Evolutionary conservation across 2,113 vertebrate species (phyloP).

Genomic region (Hippocampus zosterae): DNA sequence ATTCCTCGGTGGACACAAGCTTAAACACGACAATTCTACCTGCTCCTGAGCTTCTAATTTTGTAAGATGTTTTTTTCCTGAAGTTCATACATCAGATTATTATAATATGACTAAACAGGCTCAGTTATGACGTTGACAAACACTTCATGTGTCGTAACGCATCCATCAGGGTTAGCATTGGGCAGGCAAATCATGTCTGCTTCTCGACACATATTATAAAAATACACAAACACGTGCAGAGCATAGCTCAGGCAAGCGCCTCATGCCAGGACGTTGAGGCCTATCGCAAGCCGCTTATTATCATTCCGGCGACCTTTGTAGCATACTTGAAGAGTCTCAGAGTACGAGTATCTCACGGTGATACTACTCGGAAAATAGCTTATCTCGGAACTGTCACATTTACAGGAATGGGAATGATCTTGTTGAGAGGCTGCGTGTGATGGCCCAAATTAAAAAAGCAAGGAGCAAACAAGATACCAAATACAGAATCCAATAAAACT

Average conservation of each 20-base stretch:
- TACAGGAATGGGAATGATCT: too few relatives aligned
- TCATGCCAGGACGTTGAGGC: conserved; percentile 22
- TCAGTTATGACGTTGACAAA: background rate
- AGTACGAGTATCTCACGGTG: conserved; percentile 36
- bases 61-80: background rate
- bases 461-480: background rate
- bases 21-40: background rate
- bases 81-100: background rate
- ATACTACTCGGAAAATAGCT: conserved; percentile 43
- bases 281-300: conserved; percentile 22
- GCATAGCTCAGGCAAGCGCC: conserved; percentile 10
- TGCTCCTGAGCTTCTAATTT: background rate
- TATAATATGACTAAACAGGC: background rate
- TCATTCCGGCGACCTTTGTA: conserved; percentile 7
- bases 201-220: background rate
- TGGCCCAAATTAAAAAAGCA: background rate
- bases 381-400: conserved; percentile 34
- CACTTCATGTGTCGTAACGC: background rate
- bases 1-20: background rate
- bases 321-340: conserved; percentile 24
- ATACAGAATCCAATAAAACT: background rate
- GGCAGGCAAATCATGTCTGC: background rate
- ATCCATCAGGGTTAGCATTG: conserved; percentile 6
- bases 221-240: background rate
- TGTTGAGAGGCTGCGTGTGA: conserved; percentile 1